Conservation (phyloP, 2,113 vertebrate genomes). For the Protobothrops flavoviridis region DNA sequence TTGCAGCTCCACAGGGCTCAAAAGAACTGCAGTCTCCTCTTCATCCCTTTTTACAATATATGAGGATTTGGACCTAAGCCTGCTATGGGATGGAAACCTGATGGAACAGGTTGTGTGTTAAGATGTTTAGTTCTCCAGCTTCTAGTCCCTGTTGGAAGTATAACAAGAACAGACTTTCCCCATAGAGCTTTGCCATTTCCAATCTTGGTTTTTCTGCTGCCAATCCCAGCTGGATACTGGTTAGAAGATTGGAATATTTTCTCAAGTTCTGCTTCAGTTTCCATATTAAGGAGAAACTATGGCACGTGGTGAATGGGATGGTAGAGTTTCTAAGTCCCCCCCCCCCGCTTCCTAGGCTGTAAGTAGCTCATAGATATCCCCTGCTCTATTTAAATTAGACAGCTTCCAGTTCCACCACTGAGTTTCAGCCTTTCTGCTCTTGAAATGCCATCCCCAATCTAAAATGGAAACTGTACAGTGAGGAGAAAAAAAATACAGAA, state of each 20-base stretch:
- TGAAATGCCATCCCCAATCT: conserved; percentile 5
- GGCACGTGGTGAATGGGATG: neutral
- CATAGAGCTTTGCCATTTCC: neutral
- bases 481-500: neutral
- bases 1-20: conserved; percentile 6
- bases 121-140: rapidly evolving
- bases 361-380: neutral
- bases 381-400: conserved; percentile 6
- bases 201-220: conserved; percentile 19
- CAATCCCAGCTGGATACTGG: conserved; percentile 13
- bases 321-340: neutral
- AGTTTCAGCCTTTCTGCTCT: neutral
- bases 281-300: conserved; percentile 21
- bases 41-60: conserved; percentile 14
- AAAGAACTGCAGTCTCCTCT: conserved; percentile 19
- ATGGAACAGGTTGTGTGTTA: conserved; percentile 36
- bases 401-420: neutral
- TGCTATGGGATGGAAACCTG: conserved; percentile 23
- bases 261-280: neutral
- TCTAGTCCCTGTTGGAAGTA: conserved; percentile 29
- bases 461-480: neutral
- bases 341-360: neutral
- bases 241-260: conserved; percentile 1
- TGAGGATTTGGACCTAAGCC: conserved; percentile 26
- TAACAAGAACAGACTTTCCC: conserved; percentile 5